phyloP scores from a whole-genome alignment of 2,113 vertebrate genomes.

The Scartelaos histophorus region DNA sequence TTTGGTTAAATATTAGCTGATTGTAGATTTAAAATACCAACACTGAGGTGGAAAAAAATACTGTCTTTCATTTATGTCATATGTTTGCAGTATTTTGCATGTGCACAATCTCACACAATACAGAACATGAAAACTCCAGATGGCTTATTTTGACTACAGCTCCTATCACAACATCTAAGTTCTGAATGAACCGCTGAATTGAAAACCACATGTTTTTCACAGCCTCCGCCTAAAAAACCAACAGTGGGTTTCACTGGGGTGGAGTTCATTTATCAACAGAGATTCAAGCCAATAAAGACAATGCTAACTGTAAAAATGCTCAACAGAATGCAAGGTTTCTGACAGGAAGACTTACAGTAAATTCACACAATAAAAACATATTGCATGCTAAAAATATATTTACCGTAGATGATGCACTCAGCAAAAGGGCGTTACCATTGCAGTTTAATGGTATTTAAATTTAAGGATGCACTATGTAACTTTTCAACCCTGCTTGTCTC shows the following conservation, averaged over 20 bases:
- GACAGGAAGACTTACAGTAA: too few species aligned
- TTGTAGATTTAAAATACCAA: not conserved
- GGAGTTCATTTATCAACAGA: not conserved
- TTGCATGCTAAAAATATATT: too few species aligned
- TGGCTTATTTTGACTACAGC: not conserved
- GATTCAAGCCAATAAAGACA: not conserved
- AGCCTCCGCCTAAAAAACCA: not conserved
- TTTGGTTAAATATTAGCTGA: not conserved
- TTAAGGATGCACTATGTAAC: too few species aligned
- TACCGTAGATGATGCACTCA: too few species aligned
- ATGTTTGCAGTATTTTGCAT: not conserved
- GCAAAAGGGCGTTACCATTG: too few species aligned
- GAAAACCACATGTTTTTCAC: slow-evolving; percentile 1
- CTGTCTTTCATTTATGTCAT: not conserved
- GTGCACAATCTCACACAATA: not conserved
- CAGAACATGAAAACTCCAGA: not conserved
- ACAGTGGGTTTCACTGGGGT: not conserved
- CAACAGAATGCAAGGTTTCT: not conserved
- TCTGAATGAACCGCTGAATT: not conserved
- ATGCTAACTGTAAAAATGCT: not conserved
- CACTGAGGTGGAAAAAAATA: not conserved
- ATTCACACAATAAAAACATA: too few species aligned
- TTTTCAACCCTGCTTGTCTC: too few species aligned
- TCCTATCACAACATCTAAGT: not conserved
- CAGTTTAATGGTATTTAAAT: too few species aligned